phyloP scores from a whole-genome alignment of 2,888 invertebrate species.

The Dioctria linearis region DNA sequence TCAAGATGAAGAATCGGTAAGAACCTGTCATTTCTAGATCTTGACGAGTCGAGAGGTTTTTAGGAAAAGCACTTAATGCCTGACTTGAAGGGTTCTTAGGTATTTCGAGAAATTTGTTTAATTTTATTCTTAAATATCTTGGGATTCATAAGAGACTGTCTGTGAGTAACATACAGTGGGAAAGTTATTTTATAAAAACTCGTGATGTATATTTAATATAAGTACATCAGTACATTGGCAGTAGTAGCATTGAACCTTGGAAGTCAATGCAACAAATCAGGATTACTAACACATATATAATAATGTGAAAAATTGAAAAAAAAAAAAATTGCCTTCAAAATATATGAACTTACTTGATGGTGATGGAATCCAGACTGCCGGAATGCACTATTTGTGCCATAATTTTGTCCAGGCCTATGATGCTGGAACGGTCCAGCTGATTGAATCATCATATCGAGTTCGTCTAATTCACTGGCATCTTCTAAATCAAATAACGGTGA shows the following conservation, averaged over 20 bases:
- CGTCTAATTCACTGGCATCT: slow-evolving; percentile 69
- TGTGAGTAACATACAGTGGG: slow-evolving; percentile 9
- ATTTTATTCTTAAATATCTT: slow-evolving; percentile 50
- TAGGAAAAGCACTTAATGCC: slow-evolving; percentile 55
- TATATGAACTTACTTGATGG: slow-evolving; percentile 58
- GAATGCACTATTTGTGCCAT: slow-evolving; percentile 67
- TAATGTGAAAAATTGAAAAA: too few species aligned
- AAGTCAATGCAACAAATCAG: too few species aligned
- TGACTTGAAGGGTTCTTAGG: slow-evolving; percentile 47
- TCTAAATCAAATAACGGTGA: slow-evolving; percentile 70
- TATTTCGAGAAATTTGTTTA: slow-evolving; percentile 53
- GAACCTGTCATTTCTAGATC: slow-evolving; percentile 52
- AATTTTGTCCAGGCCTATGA: slow-evolving; percentile 60
- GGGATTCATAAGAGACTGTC: not conserved
- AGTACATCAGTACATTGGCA: too few species aligned
- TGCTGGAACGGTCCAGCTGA: slow-evolving; percentile 68
- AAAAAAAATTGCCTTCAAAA: not conserved
- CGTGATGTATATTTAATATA: too few species aligned
- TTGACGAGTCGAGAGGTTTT: slow-evolving; percentile 55
- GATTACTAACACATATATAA: too few species aligned
- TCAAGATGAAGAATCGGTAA: slow-evolving; percentile 47
- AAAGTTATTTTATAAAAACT: not conserved
- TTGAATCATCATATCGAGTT: slow-evolving; percentile 69
- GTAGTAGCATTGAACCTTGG: too few species aligned
- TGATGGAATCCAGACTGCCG: slow-evolving; percentile 68